Conservation (phyloP, 2,797 vertebrate genomes). For the Characodon lateralis region DNA sequence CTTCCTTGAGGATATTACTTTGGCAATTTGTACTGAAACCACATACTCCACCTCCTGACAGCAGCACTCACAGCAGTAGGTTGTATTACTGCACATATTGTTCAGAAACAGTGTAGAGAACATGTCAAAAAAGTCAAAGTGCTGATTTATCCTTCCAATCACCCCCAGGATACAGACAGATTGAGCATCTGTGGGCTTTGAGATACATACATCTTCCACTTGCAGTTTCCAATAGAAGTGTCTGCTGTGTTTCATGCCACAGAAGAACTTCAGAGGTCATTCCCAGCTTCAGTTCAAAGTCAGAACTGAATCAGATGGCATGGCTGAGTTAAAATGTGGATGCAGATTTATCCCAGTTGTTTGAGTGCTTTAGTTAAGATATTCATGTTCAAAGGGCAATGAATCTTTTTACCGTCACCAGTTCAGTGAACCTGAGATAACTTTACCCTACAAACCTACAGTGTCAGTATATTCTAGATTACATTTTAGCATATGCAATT, state of each 20-base stretch:
- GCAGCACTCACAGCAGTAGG: not conserved
- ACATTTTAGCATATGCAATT: not conserved
- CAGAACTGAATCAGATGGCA: not conserved
- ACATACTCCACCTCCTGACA: not conserved
- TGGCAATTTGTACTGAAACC: not conserved
- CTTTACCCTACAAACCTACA: constrained; percentile 46
- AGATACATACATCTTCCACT: not conserved
- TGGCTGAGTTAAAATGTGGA: not conserved
- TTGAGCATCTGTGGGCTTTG: not conserved
- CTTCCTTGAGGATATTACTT: not conserved
- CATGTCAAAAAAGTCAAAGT: not conserved
- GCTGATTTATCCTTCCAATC: not conserved
- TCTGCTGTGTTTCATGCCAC: not conserved
- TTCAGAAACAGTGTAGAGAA: not conserved
- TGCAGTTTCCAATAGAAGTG: not conserved
- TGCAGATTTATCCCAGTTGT: not conserved
- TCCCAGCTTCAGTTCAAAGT: not conserved
- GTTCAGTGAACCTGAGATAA: constrained; percentile 24
- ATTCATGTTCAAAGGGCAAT: not conserved
- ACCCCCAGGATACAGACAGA: too few species aligned
- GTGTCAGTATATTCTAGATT: not conserved
- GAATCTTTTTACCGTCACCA: constrained; percentile 16
- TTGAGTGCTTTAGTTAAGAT: not conserved
- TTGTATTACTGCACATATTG: not conserved
- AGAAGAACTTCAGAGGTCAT: not conserved